These are phyloP conservation scores for Gymnoscelis rufifasciata DNA, from an alignment of 2,888 invertebrate species.

Conservation along the genomic window DNA sequence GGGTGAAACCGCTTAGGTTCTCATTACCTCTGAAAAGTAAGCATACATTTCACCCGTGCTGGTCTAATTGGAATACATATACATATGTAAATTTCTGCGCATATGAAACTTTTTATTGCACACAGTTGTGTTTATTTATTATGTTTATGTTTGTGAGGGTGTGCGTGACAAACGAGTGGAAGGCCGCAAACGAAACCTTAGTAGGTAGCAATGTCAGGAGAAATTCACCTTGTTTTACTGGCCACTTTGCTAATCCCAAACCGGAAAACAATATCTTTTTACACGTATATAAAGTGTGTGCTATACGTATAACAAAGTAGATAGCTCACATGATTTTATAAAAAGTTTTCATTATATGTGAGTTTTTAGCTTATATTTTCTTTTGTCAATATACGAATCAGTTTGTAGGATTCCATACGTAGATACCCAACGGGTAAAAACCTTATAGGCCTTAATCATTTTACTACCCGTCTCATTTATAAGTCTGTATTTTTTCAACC, in stretches of 20 bases:
- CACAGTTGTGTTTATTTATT: slow-evolving; percentile 13
- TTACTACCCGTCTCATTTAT: no score
- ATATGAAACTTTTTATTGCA: slow-evolving; percentile 8
- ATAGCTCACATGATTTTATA: no score
- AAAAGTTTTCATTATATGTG: no score
- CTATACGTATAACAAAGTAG: no score
- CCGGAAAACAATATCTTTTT: background rate
- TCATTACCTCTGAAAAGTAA: slow-evolving; percentile 4
- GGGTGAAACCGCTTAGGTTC: background rate
- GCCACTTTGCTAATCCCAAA: slow-evolving; percentile 14
- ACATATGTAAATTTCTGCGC: slow-evolving; percentile 15
- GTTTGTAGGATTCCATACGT: no score
- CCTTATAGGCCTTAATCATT: no score
- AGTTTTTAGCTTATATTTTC: no score
- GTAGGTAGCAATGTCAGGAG: slow-evolving; percentile 45
- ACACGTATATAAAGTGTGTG: no score
- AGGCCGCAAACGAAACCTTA: slow-evolving; percentile 51
- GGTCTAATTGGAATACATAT: slow-evolving; percentile 8
- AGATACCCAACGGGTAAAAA: no score
- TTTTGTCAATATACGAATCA: no score
- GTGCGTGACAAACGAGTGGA: slow-evolving; percentile 25
- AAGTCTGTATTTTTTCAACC: no score
- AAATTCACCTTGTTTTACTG: slow-evolving; percentile 36
- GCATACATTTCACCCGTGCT: slow-evolving; percentile 5
- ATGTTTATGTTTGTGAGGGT: slow-evolving; percentile 17